Evolutionary conservation across 2,113 vertebrate species (phyloP).

Genomic region (Rutilus rutilus): DNA sequence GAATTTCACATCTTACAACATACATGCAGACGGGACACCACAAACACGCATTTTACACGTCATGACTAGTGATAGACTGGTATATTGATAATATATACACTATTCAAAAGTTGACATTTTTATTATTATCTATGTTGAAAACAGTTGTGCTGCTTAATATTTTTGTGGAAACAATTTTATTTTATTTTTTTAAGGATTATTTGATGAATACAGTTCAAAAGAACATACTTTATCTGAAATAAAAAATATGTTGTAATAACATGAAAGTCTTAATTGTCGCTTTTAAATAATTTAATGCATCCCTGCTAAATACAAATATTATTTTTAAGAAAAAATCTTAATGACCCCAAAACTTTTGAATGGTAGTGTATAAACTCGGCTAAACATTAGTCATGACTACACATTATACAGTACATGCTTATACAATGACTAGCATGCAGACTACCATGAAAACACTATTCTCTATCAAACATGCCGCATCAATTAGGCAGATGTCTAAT

Average conservation of each 20-base stretch:
- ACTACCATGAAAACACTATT: neutral
- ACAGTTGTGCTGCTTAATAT: neutral
- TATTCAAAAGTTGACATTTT: neutral
- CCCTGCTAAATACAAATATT: neutral
- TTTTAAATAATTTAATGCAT: neutral
- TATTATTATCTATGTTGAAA: neutral
- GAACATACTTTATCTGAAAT: neutral
- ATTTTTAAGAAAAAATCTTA: neutral
- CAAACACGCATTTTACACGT: neutral
- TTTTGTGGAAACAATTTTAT: neutral
- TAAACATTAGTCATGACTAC: neutral
- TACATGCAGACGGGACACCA: slow-evolving; percentile 28
- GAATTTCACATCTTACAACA: slow-evolving; percentile 45
- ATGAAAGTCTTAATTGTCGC: neutral
- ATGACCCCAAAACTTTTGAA: neutral
- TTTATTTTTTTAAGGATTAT: neutral
- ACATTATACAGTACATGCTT: neutral
- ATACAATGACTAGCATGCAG: neutral
- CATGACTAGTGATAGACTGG: slow-evolving; percentile 6
- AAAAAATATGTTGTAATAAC: neutral
- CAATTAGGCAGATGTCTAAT: neutral
- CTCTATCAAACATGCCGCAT: neutral
- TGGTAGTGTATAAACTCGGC: neutral
- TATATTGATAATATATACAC: neutral
- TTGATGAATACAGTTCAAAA: neutral